Conservation (phyloP, 2,888 invertebrate species). For the Anticlea derivata region DNA sequence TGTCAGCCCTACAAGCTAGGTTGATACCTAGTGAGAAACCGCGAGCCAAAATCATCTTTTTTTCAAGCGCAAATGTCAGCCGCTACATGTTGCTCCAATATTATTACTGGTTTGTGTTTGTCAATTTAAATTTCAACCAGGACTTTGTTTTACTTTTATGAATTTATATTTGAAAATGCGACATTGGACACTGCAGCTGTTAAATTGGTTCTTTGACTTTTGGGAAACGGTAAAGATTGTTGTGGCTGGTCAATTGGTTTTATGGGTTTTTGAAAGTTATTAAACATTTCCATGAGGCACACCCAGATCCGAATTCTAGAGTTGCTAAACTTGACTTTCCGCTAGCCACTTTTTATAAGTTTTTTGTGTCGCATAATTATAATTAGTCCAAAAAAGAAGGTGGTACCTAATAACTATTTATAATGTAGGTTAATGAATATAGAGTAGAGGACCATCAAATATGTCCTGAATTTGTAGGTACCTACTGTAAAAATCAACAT, state of each 20-base stretch:
- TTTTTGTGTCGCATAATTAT: too few species aligned
- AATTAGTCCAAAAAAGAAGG: too few species aligned
- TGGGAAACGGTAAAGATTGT: slow-evolving; percentile 18
- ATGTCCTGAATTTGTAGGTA: too few species aligned
- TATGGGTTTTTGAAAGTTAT: slow-evolving; percentile 16
- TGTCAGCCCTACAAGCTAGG: slow-evolving; percentile 44
- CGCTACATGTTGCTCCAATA: slow-evolving; percentile 56
- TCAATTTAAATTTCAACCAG: slow-evolving; percentile 54
- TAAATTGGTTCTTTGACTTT: slow-evolving; percentile 20
- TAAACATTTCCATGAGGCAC: slow-evolving; percentile 17
- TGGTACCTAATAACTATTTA: too few species aligned
- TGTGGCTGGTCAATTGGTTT: slow-evolving; percentile 5
- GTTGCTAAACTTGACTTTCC: slow-evolving; percentile 11
- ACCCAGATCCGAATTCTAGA: slow-evolving; percentile 11
- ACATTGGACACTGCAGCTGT: slow-evolving; percentile 18
- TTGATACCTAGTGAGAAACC: slow-evolving; percentile 43
- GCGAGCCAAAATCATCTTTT: slow-evolving; percentile 59
- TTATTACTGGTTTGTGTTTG: slow-evolving; percentile 68
- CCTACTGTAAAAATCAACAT: too few species aligned
- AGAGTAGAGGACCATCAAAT: too few species aligned
- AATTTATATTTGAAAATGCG: slow-evolving; percentile 20
- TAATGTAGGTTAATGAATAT: too few species aligned
- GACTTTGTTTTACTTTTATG: slow-evolving; percentile 57
- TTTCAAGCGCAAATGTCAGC: slow-evolving; percentile 76
- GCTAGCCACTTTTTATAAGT: neutral